Evolutionary conservation across 1,140 invertebrate genomes (phyloP).

Genomic region (Charaxes varanes): DNA sequence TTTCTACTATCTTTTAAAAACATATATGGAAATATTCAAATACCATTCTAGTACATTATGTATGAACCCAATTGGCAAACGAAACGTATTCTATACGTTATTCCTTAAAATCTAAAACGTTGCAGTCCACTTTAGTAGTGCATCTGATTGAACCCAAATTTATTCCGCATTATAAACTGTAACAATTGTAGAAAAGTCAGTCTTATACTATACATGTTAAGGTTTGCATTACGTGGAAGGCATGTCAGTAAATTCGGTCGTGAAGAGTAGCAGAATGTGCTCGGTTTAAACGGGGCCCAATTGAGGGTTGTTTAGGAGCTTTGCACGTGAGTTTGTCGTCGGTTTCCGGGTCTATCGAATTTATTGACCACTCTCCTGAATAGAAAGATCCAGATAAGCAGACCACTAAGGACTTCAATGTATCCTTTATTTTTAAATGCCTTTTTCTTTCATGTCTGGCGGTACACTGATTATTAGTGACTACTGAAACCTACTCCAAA

Average conservation of each 20-base stretch:
- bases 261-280: slow-evolving; percentile 16
- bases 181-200: not conserved
- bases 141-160: slow-evolving; percentile 20
- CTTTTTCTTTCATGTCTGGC: too few relatives aligned
- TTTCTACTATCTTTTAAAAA: too few relatives aligned
- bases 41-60: too few relatives aligned
- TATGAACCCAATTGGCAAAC: slow-evolving; percentile 16
- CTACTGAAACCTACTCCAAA: too few relatives aligned
- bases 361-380: not conserved
- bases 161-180: slow-evolving; percentile 6
- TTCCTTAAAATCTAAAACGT: slow-evolving; percentile 15
- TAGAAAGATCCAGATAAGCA: not conserved
- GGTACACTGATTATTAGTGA: too few relatives aligned
- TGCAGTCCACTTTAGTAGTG: slow-evolving; percentile 19
- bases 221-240: slow-evolving; percentile 1
- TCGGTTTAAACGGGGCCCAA: slow-evolving; percentile 23
- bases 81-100: slow-evolving; percentile 22
- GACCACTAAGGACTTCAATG: slow-evolving; percentile 1
- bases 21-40: too few relatives aligned
- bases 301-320: slow-evolving; percentile 24
- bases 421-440: not conserved
- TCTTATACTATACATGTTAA: not conserved
- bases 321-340: slow-evolving; percentile 22
- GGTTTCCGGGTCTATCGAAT: slow-evolving; percentile 8
- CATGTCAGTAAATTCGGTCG: slow-evolving; percentile 8